A percentile compares a stretch with the other conserved stretches of the same genome.
These are phyloP conservation scores for Pithecia hirsuta DNA, from an alignment of 2,797 vertebrate genomes.

Conservation along the genomic window DNA sequence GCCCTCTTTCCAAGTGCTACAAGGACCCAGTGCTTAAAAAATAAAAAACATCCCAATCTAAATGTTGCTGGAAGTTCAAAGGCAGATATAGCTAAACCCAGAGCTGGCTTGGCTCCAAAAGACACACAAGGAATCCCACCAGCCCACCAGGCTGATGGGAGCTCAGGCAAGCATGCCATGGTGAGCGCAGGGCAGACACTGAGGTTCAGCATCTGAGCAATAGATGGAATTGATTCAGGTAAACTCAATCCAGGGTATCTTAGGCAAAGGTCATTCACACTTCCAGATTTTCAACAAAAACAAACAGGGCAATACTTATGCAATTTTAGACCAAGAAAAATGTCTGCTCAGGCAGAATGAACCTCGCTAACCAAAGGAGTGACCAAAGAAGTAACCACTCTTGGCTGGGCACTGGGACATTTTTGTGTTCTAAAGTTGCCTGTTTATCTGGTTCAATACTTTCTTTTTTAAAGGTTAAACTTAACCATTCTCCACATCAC, in stretches of 20 bases:
- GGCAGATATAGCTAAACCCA: not conserved
- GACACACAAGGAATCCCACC: not conserved
- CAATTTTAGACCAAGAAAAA: slow-evolving; percentile 38
- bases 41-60: slow-evolving; percentile 4
- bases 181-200: not conserved
- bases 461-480: not conserved
- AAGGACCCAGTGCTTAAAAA: not conserved
- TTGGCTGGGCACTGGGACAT: not conserved
- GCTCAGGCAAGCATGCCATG: not conserved
- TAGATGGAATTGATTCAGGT: not conserved
- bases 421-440: not conserved
- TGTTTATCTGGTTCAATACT: not conserved
- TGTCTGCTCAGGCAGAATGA: not conserved
- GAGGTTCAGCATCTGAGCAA: not conserved
- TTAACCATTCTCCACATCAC: not conserved
- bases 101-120: not conserved
- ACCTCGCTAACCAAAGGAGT: not conserved
- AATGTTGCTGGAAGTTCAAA: slow-evolving; percentile 13
- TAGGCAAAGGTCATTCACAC: not conserved
- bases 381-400: not conserved
- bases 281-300: slow-evolving; percentile 19
- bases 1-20: not conserved
- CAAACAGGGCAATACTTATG: not conserved
- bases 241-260: not conserved
- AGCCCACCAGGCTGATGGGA: not conserved